Percentiles rank a stretch among this genome's conserved stretches.
phyloP scores from a whole-genome alignment of 2,113 vertebrate species.

The Poeciliopsis retropinna region DNA sequence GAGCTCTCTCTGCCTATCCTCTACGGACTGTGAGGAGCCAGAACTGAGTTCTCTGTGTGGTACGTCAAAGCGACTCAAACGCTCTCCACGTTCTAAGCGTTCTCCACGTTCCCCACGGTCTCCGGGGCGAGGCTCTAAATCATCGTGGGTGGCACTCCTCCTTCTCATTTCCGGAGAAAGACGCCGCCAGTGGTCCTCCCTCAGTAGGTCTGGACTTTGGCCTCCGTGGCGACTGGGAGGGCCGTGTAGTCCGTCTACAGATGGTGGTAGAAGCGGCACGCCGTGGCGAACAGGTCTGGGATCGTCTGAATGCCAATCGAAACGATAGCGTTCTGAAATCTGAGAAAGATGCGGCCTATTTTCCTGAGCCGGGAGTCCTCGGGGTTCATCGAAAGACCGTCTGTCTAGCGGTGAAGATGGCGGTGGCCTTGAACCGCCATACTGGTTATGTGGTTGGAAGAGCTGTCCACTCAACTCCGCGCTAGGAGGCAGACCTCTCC shows the following conservation, averaged over 20 bases:
- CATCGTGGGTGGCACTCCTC: constrained; percentile 77
- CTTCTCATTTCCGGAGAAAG: constrained; percentile 83
- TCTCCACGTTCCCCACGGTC: constrained; percentile 51
- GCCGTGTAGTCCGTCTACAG: constrained; percentile 76
- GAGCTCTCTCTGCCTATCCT: constrained; percentile 81
- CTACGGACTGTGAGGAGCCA: constrained; percentile 69
- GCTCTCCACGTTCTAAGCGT: constrained; percentile 73
- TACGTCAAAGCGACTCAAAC: constrained; percentile 86
- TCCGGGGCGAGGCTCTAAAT: constrained; percentile 69
- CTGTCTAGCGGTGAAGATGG: constrained; percentile 81
- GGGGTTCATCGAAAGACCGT: constrained; percentile 88
- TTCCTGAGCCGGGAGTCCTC: constrained; percentile 81
- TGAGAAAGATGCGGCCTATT: constrained; percentile 80
- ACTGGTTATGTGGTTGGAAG: constrained; percentile 79
- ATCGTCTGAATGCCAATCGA: constrained; percentile 81
- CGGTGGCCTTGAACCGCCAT: constrained; percentile 82
- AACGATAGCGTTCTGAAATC: constrained; percentile 85
- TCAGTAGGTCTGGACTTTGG: constrained; percentile 84
- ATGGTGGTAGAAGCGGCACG: constrained; percentile 87
- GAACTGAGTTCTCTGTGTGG: constrained; percentile 74
- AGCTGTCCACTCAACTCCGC: constrained; percentile 70
- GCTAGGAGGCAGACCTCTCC: constrained; percentile 67
- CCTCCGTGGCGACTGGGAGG: constrained; percentile 71
- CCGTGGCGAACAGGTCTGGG: constrained; percentile 82
- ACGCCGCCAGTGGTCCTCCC: constrained; percentile 81